phyloP scores from a whole-genome alignment of 2,113 vertebrate species.

The Siniperca chuatsi region DNA sequence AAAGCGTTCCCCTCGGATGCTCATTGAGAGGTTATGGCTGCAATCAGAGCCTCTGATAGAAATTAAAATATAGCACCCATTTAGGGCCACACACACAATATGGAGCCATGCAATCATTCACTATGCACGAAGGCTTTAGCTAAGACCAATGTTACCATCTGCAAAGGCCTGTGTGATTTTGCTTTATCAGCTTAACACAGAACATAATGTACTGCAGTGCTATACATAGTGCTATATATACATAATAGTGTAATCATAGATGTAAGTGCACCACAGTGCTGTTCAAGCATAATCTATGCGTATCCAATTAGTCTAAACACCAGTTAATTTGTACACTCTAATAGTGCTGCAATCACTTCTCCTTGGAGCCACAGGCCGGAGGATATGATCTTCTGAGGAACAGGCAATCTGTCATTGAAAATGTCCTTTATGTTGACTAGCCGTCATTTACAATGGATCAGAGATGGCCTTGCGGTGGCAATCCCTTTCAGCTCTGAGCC shows the following conservation, averaged over 20 bases:
- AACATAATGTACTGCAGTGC: slow-evolving; percentile 16
- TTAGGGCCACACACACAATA: slow-evolving; percentile 29
- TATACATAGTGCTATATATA: not conserved
- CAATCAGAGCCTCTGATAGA: slow-evolving; percentile 65
- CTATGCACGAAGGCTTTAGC: slow-evolving; percentile 24
- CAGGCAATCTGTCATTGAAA: slow-evolving; percentile 80
- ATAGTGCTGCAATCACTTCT: slow-evolving; percentile 35
- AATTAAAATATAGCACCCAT: slow-evolving; percentile 63
- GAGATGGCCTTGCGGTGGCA: slow-evolving; percentile 73
- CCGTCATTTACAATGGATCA: slow-evolving; percentile 88
- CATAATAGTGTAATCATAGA: slow-evolving; percentile 23
- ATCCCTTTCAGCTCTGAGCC: slow-evolving; percentile 76
- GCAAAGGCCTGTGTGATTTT: slow-evolving; percentile 21
- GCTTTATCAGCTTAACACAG: slow-evolving; percentile 42
- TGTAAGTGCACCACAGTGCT: slow-evolving; percentile 28
- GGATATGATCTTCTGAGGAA: slow-evolving; percentile 66
- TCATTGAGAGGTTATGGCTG: slow-evolving; percentile 60
- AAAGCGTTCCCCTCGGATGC: slow-evolving; percentile 43
- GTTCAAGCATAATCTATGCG: slow-evolving; percentile 39
- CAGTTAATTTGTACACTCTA: slow-evolving; percentile 31
- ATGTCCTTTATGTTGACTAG: slow-evolving; percentile 81
- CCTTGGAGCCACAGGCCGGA: slow-evolving; percentile 34
- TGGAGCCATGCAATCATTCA: slow-evolving; percentile 26
- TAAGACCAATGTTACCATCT: slow-evolving; percentile 21
- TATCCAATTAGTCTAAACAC: slow-evolving; percentile 53